Conservation (phyloP, 2,113 vertebrate species). For the Neolamprologus devosi region DNA sequence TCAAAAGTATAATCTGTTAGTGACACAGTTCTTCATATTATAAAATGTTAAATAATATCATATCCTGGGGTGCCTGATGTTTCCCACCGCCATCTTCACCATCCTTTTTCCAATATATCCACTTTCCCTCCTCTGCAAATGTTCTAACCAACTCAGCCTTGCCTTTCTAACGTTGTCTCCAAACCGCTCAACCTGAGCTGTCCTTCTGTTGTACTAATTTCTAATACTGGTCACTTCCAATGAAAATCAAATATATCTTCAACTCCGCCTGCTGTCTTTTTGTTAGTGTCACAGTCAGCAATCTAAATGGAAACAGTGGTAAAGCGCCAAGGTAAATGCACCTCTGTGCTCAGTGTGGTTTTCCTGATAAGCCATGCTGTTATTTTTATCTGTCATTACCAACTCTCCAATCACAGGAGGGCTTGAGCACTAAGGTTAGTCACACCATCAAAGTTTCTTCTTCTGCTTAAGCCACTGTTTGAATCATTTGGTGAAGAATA, state of each 20-base stretch:
- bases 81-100: neutral
- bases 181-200: neutral
- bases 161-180: neutral
- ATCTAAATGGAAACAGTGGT: neutral
- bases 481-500: neutral
- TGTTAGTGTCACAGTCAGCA: neutral
- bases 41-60: neutral
- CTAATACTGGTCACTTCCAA: neutral
- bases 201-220: neutral
- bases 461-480: neutral
- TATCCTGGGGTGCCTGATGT: neutral
- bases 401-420: neutral
- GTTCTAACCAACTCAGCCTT: neutral
- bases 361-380: neutral
- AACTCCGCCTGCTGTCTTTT: neutral
- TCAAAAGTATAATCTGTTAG: neutral
- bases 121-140: neutral
- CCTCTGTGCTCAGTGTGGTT: neutral
- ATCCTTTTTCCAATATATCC: neutral
- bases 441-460: neutral
- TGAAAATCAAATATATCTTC: neutral
- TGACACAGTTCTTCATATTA: neutral
- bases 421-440: neutral
- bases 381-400: neutral
- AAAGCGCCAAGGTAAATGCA: neutral